Percentiles rank a stretch among this genome's conserved stretches.
Evolutionary conservation across 2,797 vertebrate genomes (phyloP).

Genomic region (Oreochromis grahami): DNA sequence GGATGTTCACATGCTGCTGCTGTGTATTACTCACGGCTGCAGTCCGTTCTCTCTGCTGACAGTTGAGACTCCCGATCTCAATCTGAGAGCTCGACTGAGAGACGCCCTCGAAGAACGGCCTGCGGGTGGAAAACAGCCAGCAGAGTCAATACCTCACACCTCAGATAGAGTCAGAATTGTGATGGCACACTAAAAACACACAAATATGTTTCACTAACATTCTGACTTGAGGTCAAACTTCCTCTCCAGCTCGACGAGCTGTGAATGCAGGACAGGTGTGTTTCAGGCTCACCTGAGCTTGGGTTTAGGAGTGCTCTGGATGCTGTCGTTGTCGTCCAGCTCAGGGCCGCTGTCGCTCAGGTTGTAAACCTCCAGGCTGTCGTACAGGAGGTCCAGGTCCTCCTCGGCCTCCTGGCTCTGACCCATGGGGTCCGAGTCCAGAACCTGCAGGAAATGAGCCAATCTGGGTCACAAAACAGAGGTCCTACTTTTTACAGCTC

Average conservation of each 20-base stretch:
- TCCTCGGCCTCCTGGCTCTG: constrained; percentile 68
- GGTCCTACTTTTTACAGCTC: not conserved
- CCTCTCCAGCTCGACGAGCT: not conserved
- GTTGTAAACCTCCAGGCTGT: constrained; percentile 71
- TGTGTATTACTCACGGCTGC: constrained; percentile 6
- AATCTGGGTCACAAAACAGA: not conserved
- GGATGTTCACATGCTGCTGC: not conserved
- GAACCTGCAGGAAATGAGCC: constrained; percentile 40
- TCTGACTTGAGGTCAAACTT: not conserved
- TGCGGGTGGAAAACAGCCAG: not conserved
- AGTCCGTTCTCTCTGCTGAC: constrained; percentile 9
- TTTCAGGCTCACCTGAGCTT: constrained; percentile 65
- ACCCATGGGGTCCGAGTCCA: constrained; percentile 68
- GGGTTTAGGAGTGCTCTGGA: constrained; percentile 72
- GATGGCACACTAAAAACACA: not conserved
- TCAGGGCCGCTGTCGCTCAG: constrained; percentile 72
- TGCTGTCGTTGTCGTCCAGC: constrained; percentile 70
- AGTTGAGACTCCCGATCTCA: constrained; percentile 55
- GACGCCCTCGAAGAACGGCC: constrained; percentile 74
- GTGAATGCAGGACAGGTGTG: not conserved
- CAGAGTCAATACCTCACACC: not conserved
- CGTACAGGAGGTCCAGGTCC: constrained; percentile 72
- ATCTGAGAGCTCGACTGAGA: constrained; percentile 71
- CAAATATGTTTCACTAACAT: not conserved
- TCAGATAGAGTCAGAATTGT: not conserved